Evolutionary conservation across 2,888 invertebrate genomes (phyloP), one percentile per base, ranked within the genome.

Genomic region (Trichopria drosophilae): DNA sequence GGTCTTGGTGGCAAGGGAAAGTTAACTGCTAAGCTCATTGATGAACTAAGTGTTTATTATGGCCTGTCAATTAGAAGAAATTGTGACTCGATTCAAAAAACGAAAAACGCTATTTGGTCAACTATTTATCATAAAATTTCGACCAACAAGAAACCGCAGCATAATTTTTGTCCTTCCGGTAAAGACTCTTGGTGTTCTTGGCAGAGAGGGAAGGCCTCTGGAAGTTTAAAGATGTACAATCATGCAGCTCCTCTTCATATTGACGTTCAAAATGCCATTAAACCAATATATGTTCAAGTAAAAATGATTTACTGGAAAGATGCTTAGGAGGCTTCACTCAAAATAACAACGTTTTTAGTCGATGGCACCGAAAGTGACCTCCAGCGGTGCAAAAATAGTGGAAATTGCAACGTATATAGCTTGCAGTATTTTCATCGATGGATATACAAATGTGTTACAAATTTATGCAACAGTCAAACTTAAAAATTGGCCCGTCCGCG

Each of bases 301-400:
- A 50, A 19, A 47, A 60, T 19, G 54, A 58, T 43, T 51, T 58
- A 40, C 35, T 55, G 23, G 29, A 51, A 22, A 31, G 52, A 15
- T 59, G 55, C 23, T 29, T 47, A 18, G 50, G 55, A 10, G 53
- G 51, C 12, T 55, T 42, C 24, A 55, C 53, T 22, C 54, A 54
- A 36, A 45, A 61, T 36, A 28, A 32, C 24, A 54, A 61, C 37
- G 51, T 53, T 52, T 55, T 12, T 58, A 58, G 57, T 23, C 44
- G 18, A 46, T 55, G 15, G 55, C 56, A 22, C 53, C 55, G 10
- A 58, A 58, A 52, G 29, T 28, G 6, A 48, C 41, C 43, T 54
- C 50, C 6, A 53, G 57, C 45, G 55, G 57, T 9, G 35, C 39
- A 9, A 24, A 24, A 19, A 40, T 35, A 10, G 32, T 47, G 3